Evolutionary conservation across 1,140 invertebrate species (phyloP), one percentile per base, ranked within the genome.

Genomic region (Panagrolaimus sp.): DNA sequence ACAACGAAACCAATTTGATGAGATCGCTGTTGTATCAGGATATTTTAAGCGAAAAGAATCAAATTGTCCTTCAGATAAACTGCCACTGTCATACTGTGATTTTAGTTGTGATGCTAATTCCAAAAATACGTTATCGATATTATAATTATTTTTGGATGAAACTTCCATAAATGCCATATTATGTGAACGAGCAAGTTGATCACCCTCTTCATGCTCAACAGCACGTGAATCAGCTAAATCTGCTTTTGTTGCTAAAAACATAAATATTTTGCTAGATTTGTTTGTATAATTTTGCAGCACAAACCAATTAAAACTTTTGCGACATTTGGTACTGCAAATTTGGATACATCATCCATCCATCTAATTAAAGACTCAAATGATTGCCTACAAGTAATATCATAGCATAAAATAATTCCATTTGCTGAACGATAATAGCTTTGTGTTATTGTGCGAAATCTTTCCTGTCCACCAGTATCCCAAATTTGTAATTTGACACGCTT

Each of bases 401-500:
- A 96, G 63, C 93, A 92, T n/a, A 82, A 67, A 46, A 88, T 84
- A 13, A 88, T 87, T 61, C 87, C 87, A 83, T 88, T 87, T 16
- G 87, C 87, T 80, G 86, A 87, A 68, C 87, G 80, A 78, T 88
- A 88, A 73, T 88, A 88, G 72, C 86, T 87, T 72, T 88, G 87
- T 7, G 87, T 88, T 38, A 88, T 85, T 5, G 87, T 87, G 7
- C 87, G 81, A 80, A 93, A 95, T 66, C 91, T 84, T 83, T 94
- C 92, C 83, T 93, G 92, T 0, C 93, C 93, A 11, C 92, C 92
- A 61, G 92, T 96, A 25, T 67, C 92, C 93, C 93, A 92, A 79
- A 92, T 92, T 87, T 92, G 91, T 69, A 98, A 87, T 89, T 96
- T 95, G 67, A 95, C 89, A 86, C 89, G 89, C 85, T 95, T 95